Evolutionary conservation across 2,113 vertebrate species (phyloP), one percentile per base, ranked within the genome.

Genomic region (Daboia siamensis): DNA sequence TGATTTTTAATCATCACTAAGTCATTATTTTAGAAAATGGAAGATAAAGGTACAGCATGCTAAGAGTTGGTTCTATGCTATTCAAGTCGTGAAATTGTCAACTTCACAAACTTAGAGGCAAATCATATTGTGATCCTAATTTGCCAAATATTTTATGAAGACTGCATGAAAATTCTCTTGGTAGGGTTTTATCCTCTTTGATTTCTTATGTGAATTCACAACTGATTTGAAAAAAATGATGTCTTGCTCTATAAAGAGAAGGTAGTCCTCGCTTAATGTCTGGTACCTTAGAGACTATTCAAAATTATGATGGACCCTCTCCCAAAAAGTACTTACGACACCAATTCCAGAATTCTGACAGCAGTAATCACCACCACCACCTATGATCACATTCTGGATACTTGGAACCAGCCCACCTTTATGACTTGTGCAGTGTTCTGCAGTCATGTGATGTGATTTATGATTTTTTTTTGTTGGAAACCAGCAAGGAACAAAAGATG

Each of bases 91-190:
- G 24, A 39, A 59, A 59, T 26, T 29, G 2, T 88, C 61, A 33
- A 69, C 21, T 52, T 80, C 39, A 94, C 46, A 92, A 93, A 94
- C 86, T 95, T 94, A 94, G 90, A 0, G 0, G 9, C n/a, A 88
- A 64, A 93, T 61, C 15, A 80, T 80, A 12, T n/a, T 8, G 74
- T 80, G 33, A 44, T 80, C 17, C 17, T 44, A 80, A 80, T 39
- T 80, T 44, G 74, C 17, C 74, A 80, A 80, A 80, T 10, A 44
- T 80, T 80, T 80, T 80, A 80, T 80, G 17, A 74, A 46, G 15
- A 64, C 59, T 89, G 13, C 26, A 89, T 51, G 44, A 29, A 48
- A 46, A 89, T 10, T 54, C 15, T 48, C 44, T 89, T 39, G 61
- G 11, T 26, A 64, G 39, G 9, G 20, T 64, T 29, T 64, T 64